These are phyloP conservation scores for Phorcus lineatus DNA, from an alignment of 2,888 invertebrate species.

Conservation along the genomic window DNA sequence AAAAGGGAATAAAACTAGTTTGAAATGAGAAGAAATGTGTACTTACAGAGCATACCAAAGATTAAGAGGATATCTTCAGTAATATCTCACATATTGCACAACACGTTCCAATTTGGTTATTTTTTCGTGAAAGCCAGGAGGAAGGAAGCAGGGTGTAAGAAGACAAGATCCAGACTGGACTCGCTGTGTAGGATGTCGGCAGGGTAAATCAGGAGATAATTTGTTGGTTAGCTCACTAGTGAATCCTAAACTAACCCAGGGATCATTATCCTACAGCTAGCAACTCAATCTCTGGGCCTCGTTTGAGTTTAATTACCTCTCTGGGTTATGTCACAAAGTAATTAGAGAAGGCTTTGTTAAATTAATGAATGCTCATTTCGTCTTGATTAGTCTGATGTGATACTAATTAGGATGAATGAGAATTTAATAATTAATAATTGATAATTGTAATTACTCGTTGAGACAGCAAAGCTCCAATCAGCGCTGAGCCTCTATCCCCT, in stretches of 20 bases:
- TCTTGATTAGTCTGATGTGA: slow-evolving; percentile 11
- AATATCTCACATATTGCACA: no score
- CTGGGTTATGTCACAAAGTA: slow-evolving; percentile 8
- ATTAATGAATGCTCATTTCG: slow-evolving; percentile 20
- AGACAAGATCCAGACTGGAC: neutral
- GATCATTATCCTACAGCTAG: neutral
- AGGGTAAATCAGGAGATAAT: neutral
- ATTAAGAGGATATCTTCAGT: no score
- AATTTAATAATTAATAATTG: slow-evolving; percentile 22
- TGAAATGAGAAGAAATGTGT: no score
- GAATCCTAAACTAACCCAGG: neutral
- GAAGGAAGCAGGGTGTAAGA: neutral
- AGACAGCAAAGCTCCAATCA: neutral
- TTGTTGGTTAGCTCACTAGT: neutral
- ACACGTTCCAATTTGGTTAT: no score
- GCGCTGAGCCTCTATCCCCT: neutral
- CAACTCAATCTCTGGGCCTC: neutral
- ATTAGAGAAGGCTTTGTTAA: slow-evolving; percentile 21
- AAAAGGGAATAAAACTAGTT: no score
- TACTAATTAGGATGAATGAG: slow-evolving; percentile 18
- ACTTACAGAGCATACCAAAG: no score
- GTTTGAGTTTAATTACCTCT: slow-evolving; percentile 14
- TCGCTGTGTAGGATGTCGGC: neutral
- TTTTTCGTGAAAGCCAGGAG: no score
- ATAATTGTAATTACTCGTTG: slow-evolving; percentile 15